A percentile compares a stretch with the other conserved stretches of the same genome.
Evolutionary conservation across 2,797 vertebrate genomes (phyloP).

Genomic region (Avahi laniger): DNA sequence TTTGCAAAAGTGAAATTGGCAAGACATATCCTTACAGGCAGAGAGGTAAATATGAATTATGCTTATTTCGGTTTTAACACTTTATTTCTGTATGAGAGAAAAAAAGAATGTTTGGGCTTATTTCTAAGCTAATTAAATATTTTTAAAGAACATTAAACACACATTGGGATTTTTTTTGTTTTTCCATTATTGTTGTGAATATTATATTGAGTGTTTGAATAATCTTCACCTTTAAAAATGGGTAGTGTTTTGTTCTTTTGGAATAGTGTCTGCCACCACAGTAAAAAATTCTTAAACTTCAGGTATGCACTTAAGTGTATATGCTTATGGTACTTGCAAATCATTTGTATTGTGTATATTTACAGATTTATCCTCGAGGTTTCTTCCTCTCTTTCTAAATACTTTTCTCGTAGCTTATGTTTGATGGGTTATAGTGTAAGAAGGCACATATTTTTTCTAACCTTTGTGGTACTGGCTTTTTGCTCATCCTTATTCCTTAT

Average conservation of each 20-base stretch:
- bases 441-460: background rate
- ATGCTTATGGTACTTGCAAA: background rate
- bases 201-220: background rate
- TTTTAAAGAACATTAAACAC: background rate
- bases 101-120: background rate
- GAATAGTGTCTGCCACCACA: background rate
- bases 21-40: slow-evolving; percentile 96
- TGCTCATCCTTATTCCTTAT: background rate
- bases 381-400: background rate
- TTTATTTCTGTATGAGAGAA: background rate
- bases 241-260: background rate
- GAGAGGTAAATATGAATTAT: slow-evolving; percentile 89
- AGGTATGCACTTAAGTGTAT: background rate
- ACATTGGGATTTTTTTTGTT: background rate
- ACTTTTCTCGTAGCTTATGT: background rate
- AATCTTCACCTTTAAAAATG: slow-evolving; percentile 10
- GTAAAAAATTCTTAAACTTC: slow-evolving; percentile 28
- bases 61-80: slow-evolving; percentile 11
- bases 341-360: background rate
- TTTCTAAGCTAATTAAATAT: background rate
- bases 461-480: background rate
- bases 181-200: background rate
- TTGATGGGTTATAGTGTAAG: background rate
- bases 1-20: slow-evolving; percentile 99
- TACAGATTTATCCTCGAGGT: background rate